phyloP scores from a whole-genome alignment of 2,113 vertebrate species.

The Cyphomyrus plagiostoma region DNA sequence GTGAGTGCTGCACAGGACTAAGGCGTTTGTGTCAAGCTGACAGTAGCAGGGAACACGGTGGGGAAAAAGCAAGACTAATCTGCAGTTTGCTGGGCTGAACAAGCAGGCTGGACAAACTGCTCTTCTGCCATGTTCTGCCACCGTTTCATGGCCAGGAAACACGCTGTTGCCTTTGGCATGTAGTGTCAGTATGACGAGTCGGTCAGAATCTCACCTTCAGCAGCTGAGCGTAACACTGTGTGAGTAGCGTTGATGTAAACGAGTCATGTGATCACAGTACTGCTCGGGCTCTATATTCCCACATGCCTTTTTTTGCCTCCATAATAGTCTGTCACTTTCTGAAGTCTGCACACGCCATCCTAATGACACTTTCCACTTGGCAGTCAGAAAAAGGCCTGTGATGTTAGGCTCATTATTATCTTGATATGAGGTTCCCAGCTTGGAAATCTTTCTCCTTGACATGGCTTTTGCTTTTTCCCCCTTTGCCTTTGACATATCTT shows the following conservation, averaged over 20 bases:
- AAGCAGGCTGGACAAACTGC: neutral
- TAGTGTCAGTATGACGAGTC: neutral
- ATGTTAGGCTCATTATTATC: conserved; percentile 44
- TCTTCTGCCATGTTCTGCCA: neutral
- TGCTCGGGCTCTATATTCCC: neutral
- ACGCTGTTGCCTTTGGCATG: neutral
- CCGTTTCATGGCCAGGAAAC: neutral
- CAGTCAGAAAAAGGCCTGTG: conserved; percentile 29
- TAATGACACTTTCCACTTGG: conserved; percentile 36
- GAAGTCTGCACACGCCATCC: conserved; percentile 25
- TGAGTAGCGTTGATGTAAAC: neutral
- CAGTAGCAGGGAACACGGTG: conserved; percentile 28
- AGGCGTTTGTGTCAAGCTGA: conserved; percentile 32
- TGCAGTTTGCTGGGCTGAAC: neutral
- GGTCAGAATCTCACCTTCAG: neutral
- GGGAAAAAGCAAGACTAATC: neutral
- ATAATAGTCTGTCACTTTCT: conserved; percentile 37
- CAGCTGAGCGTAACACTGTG: neutral
- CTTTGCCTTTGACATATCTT: conserved; percentile 43
- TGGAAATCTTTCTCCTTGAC: conserved; percentile 29
- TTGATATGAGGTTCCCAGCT: conserved; percentile 36
- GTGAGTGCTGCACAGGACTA: conserved; percentile 18
- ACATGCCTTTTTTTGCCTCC: conserved; percentile 23
- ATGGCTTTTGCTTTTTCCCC: neutral
- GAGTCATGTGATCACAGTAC: neutral